Evolutionary conservation across 2,113 vertebrate genomes (phyloP), one percentile per base, ranked within the genome.

Genomic region (Plecotus auritus): DNA sequence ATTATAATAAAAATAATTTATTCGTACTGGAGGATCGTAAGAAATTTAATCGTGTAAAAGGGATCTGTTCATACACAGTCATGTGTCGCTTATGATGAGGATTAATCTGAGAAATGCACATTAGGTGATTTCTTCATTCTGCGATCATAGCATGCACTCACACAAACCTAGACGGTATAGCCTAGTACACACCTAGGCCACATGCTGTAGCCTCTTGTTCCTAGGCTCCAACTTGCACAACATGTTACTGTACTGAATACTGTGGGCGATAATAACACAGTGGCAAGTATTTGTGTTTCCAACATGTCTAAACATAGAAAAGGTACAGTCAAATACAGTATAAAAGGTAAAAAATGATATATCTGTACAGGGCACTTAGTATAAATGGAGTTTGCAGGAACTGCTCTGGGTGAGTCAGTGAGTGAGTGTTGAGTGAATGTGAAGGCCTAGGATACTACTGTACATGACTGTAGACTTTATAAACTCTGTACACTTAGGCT

Each of bases 1-100:
- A 89, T 86, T 77, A 47, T n/a, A 81, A 77, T 93, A 92, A 84
- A 94, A 95, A 78, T 77, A 88, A 66, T 85, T 86, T 83, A 22
- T 76, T 77, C 90, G 49, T 45, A 9, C n/a, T 61, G 4, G 73
- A 92, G 3, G 37, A 37, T 64, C 8, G 5, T 85, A 35, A 82
- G 72, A 92, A 66, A 32, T 78, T 93, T 96, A 91, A 64, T 66
- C 32, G 73, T 91, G 4, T 94, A 45, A 81, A 94, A 96, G 80
- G 28, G 22, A 2, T 81, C 64, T 94, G 28, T 35, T 26, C 23
- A 17, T 35, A 14, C 69, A 22, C 4, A 42, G 54, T 37, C 26
- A 30, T 61, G 54, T 42, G 54, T 40, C 2, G 0, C 35, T 80
- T 42, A 30, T 42, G 51, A 82, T 10, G 14, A 37, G 51, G 9